Evolutionary conservation across 1,140 invertebrate species (phyloP), one percentile per base, ranked within the genome.

Genomic region (Eciton burchellii): DNA sequence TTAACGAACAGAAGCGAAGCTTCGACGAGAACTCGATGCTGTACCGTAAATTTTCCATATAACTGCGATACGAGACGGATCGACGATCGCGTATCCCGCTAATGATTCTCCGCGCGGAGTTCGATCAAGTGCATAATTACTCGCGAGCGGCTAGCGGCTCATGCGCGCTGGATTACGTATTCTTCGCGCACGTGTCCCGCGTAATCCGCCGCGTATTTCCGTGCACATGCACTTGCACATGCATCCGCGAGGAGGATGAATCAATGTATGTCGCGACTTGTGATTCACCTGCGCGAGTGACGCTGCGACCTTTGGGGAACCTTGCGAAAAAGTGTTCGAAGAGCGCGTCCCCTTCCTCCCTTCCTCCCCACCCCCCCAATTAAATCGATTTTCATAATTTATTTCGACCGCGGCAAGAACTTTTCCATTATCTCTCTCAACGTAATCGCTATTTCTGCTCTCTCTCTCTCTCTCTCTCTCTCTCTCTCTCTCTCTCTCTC

Each of bases 121-220:
- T 63, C 60, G 60, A 79, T 79, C 41, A 68, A 57, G n/a, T 41
- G 52, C 21, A 24, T 59, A 71, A 70, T 81, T 71, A 81, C 14
- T 77, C 29, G 74, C 24, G 26, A 12, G 11, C 11, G 62, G 19
- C 4, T 24, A 26, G 14, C 1, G 21, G 16, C 19, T 66, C 65
- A 35, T 70, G 62, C 52, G 63, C 49, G 29, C 59, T 43, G 11
- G 29, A 79, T 68, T 57, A 63, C 65, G 47, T 81, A 71, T 71
- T 83, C 29, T 49, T 24, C 60, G 4, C 60, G 60, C 71, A 49
- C 71, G 71, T 76, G 71, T 82, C 24, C 12, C 59, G 56, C 49
- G 41, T n/a, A n/a, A 62, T 59, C 59, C 35, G 24, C 14, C 45
- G 19, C 47, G 41, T 49, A 41, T n/a, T 60, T 62, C 43, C 16